These are phyloP conservation scores for Atopsyche davidsoni DNA, from an alignment of 1,140 invertebrate species.

Conservation along the genomic window DNA sequence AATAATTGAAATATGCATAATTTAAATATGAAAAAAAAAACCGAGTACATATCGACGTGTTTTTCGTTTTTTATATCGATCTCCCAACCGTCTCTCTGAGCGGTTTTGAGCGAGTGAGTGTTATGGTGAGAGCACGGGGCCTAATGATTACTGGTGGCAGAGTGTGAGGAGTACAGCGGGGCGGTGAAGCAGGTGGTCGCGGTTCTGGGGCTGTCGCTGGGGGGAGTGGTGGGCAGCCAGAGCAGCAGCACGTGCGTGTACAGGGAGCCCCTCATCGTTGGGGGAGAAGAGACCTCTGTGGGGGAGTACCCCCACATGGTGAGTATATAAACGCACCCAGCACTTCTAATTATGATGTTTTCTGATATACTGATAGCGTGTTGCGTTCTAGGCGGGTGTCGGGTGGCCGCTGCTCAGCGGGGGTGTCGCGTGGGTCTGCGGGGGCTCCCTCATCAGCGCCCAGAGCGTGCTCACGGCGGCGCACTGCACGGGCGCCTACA, in stretches of 20 bases:
- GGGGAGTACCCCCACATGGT: constrained; percentile 29
- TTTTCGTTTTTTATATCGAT: not conserved
- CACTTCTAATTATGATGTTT: too few relatives aligned
- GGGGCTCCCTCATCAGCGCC: constrained; percentile 51
- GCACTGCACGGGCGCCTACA: too few relatives aligned
- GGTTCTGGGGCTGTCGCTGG: constrained; percentile 8
- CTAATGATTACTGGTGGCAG: constrained; percentile 1
- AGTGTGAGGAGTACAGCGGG: constrained; percentile 11
- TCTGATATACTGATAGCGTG: too few relatives aligned
- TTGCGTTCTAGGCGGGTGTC: too few relatives aligned
- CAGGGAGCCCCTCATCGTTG: constrained; percentile 17
- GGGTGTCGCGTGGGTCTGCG: constrained; percentile 45
- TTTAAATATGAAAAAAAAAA: too few relatives aligned
- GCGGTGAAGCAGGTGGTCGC: constrained; percentile 1
- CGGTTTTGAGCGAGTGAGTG: not conserved
- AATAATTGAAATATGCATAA: too few relatives aligned
- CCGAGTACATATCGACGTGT: too few relatives aligned
- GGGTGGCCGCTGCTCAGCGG: too few relatives aligned
- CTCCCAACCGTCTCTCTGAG: not conserved
- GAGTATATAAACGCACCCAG: too few relatives aligned
- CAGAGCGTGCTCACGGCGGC: constrained; percentile 56
- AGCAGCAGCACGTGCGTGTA: constrained; percentile 6
- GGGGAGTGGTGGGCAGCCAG: constrained; percentile 8
- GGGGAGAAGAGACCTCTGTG: constrained; percentile 13
- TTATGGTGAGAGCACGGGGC: not conserved